Evolutionary conservation across 2,797 vertebrate species (phyloP), one percentile per base, ranked within the genome.

Genomic region (Gobio occitaniae): DNA sequence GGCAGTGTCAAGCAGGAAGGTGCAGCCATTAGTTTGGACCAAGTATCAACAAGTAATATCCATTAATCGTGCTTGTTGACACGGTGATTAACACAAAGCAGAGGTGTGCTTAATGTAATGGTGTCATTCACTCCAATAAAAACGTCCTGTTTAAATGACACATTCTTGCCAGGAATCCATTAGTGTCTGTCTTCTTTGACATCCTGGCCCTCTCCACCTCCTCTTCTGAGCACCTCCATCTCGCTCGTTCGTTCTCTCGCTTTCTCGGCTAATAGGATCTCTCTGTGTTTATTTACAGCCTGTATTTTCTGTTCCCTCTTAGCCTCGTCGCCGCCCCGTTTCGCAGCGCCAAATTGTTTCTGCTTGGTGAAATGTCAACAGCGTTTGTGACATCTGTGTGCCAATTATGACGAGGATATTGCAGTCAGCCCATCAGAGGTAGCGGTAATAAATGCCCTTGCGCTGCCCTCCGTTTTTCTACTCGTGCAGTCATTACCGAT

Each of bases 351-450:
- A 92, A 91, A 94, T 93, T 90, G 91, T 93, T 94, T 94, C 92
- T 91, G 92, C 91, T 92, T 86, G 63, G 90, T 91, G 87, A 93
- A 94, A 94, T 93, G 92, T 93, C 92, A 94, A 91, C 92, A 90
- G 91, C 89, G 88, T 92, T 86, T 92, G 90, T 92, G 91, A 93
- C 92, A 93, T 93, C 92, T 90, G 91, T 90, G 91, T 82, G 74
- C 87, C 93, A 90, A 90, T 93, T 92, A 93, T 92, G 90, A 93
- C 89, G 90, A 89, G 90, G 90, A 92, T 90, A 91, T 93, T 90
- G 91, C 91, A 90, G 89, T 81, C 65, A 81, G 82, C 86, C 91
- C 88, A 89, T 92, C 91, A 88, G 89, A 90, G 86, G 82, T 88
- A 59, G 88, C 89, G 85, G 87, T 89, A 91, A 91, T 89, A 91